A percentile compares a stretch with the other conserved stretches of the same genome.
phyloP scores from a whole-genome alignment of 2,113 vertebrate genomes.

The Cyanoderma ruficeps region DNA sequence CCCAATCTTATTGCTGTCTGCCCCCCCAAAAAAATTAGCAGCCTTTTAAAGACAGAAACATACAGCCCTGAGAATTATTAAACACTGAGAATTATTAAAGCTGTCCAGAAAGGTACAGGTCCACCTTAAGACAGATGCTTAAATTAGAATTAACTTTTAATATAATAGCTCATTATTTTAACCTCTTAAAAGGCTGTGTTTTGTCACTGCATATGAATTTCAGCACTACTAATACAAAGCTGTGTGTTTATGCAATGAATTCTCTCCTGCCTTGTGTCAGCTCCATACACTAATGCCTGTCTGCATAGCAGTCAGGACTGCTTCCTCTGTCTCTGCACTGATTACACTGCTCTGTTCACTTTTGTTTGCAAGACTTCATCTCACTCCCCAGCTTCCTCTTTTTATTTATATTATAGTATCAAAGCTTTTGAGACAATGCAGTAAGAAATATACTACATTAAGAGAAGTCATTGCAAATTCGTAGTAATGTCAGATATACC shows the following conservation, averaged over 20 bases:
- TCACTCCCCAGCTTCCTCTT: background rate
- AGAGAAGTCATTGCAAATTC: background rate
- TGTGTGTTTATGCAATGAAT: conserved; percentile 30
- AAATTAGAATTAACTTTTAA: background rate
- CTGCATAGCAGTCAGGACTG: background rate
- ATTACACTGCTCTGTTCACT: background rate
- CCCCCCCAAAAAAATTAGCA: background rate
- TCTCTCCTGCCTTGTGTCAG: conserved; percentile 39
- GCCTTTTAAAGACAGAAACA: background rate
- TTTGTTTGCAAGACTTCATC: background rate
- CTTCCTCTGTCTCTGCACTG: conserved; percentile 5
- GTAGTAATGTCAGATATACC: background rate
- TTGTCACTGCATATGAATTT: background rate
- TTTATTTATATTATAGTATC: background rate
- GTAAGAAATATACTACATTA: background rate
- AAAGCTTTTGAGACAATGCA: background rate
- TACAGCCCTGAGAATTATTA: background rate
- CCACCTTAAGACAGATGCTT: background rate
- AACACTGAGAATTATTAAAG: background rate
- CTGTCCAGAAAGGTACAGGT: background rate
- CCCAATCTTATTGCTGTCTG: background rate
- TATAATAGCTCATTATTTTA: background rate
- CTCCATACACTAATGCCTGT: background rate
- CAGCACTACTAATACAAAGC: background rate
- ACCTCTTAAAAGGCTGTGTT: background rate